These are phyloP conservation scores for Apoderus coryli DNA, from an alignment of 2,888 invertebrate species.

Conservation along the genomic window DNA sequence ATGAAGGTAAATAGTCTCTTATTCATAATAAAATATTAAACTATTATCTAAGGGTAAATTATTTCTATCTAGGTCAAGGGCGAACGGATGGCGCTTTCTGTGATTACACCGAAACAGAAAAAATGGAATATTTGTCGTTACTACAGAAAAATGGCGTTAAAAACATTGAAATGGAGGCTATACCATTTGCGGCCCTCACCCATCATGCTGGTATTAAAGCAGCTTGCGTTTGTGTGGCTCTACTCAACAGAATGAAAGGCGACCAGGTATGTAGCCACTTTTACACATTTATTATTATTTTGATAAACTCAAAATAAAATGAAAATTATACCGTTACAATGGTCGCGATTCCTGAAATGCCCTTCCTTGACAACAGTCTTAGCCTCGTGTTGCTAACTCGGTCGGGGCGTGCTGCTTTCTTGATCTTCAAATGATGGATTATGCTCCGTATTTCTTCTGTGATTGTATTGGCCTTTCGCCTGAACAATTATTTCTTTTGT, in stretches of 20 bases:
- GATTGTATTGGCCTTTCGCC: conserved; percentile 9
- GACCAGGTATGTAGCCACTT: conserved; percentile 68
- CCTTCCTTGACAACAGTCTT: too few species aligned
- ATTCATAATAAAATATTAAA: conserved; percentile 5
- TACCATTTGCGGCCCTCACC: conserved; percentile 85
- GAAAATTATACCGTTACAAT: too few species aligned
- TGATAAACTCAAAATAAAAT: too few species aligned
- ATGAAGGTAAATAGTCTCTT: conserved; percentile 77
- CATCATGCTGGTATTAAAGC: conserved; percentile 86
- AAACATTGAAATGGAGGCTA: conserved; percentile 96
- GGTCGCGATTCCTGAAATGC: too few species aligned
- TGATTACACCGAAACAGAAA: conserved; percentile 81
- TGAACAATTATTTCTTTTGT: too few species aligned
- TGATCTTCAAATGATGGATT: too few species aligned
- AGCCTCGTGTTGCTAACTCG: too few species aligned
- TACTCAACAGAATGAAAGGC: conserved; percentile 82
- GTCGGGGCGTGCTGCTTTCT: too few species aligned
- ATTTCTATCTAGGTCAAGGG: conserved; percentile 63
- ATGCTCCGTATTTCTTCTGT: too few species aligned
- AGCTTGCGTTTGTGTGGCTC: conserved; percentile 86
- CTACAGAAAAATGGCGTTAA: conserved; percentile 67
- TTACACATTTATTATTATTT: too few species aligned
- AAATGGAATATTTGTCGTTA: conserved; percentile 70
- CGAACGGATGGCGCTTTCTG: conserved; percentile 94
- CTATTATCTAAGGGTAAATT: conserved; percentile 6